Percentiles rank a stretch among this genome's conserved stretches.
phyloP scores from a whole-genome alignment of 2,113 vertebrate genomes.

The Antechinus stuartii region DNA sequence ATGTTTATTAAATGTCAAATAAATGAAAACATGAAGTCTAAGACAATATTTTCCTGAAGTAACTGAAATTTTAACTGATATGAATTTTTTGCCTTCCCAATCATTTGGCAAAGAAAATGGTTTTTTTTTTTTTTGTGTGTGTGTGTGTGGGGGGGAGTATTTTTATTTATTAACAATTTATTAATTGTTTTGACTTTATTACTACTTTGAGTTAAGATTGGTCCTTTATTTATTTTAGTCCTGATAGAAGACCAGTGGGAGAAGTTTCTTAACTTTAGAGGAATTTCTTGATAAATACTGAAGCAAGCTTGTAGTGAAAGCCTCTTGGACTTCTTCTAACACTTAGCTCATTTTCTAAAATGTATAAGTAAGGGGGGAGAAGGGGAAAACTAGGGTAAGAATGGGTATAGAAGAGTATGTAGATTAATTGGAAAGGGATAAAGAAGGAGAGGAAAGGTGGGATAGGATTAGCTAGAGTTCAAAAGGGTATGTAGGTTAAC shows the following conservation, averaged over 20 bases:
- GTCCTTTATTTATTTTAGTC: not conserved
- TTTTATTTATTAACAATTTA: not conserved
- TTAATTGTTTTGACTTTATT: conserved; percentile 9
- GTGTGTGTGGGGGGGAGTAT: too few species aligned
- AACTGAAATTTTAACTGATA: not conserved
- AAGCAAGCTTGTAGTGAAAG: not conserved
- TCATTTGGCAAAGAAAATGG: not conserved
- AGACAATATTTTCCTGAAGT: not conserved
- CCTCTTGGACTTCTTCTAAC: not conserved
- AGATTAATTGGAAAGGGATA: too few species aligned
- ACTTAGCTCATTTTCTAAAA: not conserved
- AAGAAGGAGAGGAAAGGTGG: too few species aligned
- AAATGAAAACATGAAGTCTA: not conserved
- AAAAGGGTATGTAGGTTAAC: too few species aligned
- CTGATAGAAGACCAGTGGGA: not conserved
- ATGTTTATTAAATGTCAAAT: not conserved
- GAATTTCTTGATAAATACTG: not conserved
- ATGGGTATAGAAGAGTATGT: too few species aligned
- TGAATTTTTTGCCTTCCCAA: not conserved
- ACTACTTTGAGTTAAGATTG: not conserved
- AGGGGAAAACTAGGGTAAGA: too few species aligned
- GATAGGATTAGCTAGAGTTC: too few species aligned
- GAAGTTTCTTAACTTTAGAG: not conserved
- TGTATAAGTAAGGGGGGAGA: too few species aligned
- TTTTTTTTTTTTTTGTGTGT: not conserved